phyloP scores from a whole-genome alignment of 2,888 invertebrate species.

The Azorinus chamasolen region DNA sequence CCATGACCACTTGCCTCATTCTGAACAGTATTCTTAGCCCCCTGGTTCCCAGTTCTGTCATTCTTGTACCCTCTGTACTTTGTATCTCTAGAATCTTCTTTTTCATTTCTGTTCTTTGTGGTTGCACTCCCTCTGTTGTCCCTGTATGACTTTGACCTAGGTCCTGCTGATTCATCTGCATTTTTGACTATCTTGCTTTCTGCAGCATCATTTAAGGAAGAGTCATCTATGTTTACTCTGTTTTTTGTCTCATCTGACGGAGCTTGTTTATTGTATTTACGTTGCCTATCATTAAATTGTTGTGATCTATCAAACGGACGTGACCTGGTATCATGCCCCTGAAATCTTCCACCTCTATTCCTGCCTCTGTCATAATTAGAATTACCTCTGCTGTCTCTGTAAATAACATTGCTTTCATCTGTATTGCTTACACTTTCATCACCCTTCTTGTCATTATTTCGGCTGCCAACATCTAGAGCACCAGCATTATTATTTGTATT shows the following conservation, averaged over 20 bases:
- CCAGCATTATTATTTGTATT: constrained; percentile 3
- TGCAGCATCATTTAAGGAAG: neutral
- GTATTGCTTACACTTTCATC: neutral
- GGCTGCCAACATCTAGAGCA: neutral
- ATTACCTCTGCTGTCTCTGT: neutral
- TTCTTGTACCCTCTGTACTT: neutral
- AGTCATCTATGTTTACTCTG: neutral
- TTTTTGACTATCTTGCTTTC: neutral
- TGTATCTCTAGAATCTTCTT: too few species aligned
- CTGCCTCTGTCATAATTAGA: constrained; percentile 15
- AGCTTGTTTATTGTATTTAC: constrained; percentile 21
- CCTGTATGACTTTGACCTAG: constrained; percentile 19
- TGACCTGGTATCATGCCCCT: constrained; percentile 45
- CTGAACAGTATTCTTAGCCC: neutral
- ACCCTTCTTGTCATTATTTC: neutral
- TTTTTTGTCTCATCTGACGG: neutral
- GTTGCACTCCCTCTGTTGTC: constrained; percentile 6
- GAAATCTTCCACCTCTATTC: constrained; percentile 40
- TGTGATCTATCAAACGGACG: constrained; percentile 29
- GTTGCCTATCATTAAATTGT: constrained; percentile 14
- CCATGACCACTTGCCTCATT: neutral
- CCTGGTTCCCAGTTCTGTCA: constrained; percentile 13
- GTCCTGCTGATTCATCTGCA: neutral
- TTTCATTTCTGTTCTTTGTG: too few species aligned
- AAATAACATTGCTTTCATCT: neutral